Evolutionary conservation across 1,140 invertebrate genomes (phyloP), one percentile per base, ranked within the genome.

Genomic region (Oreohelix idahoensis): DNA sequence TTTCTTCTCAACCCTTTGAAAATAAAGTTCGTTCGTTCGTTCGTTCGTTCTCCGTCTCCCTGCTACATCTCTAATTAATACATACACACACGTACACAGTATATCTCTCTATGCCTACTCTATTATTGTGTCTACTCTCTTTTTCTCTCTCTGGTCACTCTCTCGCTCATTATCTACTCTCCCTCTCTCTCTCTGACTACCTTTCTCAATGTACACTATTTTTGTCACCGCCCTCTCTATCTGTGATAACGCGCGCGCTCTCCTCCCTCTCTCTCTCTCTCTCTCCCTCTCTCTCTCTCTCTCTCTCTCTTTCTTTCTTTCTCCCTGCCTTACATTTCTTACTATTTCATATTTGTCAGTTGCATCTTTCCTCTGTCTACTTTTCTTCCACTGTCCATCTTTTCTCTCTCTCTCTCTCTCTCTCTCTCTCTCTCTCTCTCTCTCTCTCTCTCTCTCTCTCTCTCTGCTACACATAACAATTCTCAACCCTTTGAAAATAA

Each of bases 311-410:
- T n/a, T n/a, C 36, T 45, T 11, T 74, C 71, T n/a, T n/a, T n/a
- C 32, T 39, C 26, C 15, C 17, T 45, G 23, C 26, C 26, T 53
- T 0, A 38, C 1, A 38, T 23, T 32, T 71, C 39, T 29, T 69
- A 42, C 45, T 45, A 17, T 51, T n/a, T 51, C 8, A 58, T 4
- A 23, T 58, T 26, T 58, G 17, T 11, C 51, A 4, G 23, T 58
- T 10, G 15, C 51, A 26, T 10, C n/a, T n/a, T n/a, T n/a, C n/a
- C 42, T 66, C 39, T 79, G 15, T 39, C 0, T 38, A 35, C 17
- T 38, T 63, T 0, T 63, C 38, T 81, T 35, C 73, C 66, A 71
- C 66, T 71, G 26, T 78, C 66, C 51, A 5, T 42, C 35, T 29
- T 69, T 32, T 69, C 26, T 45, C 39, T 49, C 36, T 20, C 49